phyloP scores from a whole-genome alignment of 2,888 invertebrate species.

The Elysia crispata region DNA sequence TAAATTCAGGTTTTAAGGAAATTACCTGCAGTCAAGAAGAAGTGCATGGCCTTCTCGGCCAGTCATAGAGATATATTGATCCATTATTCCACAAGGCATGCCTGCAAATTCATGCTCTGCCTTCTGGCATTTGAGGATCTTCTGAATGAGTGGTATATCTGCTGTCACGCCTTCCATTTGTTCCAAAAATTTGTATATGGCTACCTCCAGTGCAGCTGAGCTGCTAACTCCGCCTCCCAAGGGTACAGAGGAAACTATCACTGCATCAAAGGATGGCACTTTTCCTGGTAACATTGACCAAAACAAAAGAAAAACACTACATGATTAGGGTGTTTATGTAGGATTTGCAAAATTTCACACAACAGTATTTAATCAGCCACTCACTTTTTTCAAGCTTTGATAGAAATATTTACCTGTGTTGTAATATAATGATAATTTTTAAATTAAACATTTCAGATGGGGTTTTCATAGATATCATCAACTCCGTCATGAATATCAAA shows the following conservation, averaged over 20 bases:
- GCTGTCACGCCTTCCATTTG: slow-evolving; percentile 70
- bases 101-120: slow-evolving; percentile 94
- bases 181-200: slow-evolving; percentile 91
- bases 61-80: slow-evolving; percentile 93
- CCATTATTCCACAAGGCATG: slow-evolving; percentile 98
- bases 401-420: no score
- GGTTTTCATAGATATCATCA: no score
- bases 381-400: no score
- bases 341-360: no score
- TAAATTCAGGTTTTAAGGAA: no score
- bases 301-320: no score
- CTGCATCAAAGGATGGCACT: slow-evolving; percentile 87
- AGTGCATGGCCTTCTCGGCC: slow-evolving; percentile 88
- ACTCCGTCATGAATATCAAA: no score
- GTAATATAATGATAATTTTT: no score
- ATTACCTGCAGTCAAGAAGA: slow-evolving; percentile 91
- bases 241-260: slow-evolving; percentile 89
- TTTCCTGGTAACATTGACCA: slow-evolving; percentile 77
- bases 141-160: slow-evolving; percentile 75
- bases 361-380: no score
- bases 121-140: slow-evolving; percentile 91
- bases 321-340: no score
- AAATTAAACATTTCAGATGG: no score
- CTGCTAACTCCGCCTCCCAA: slow-evolving; percentile 94
- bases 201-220: slow-evolving; percentile 94